phyloP scores from a whole-genome alignment of 2,888 invertebrate genomes.

The Holacanthella duospinosa region DNA sequence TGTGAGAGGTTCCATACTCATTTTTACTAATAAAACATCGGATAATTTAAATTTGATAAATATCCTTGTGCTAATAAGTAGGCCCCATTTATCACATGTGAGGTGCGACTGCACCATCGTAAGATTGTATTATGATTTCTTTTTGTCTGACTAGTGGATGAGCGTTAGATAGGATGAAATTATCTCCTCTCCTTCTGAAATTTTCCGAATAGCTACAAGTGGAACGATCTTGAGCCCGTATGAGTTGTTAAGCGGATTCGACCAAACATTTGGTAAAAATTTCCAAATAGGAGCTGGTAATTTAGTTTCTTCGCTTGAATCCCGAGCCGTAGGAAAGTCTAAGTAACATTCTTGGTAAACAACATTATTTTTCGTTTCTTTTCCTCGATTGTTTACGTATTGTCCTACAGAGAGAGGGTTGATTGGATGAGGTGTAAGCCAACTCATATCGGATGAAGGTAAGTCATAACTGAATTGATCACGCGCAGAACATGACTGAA shows the following conservation, averaged over 20 bases:
- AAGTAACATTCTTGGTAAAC: constrained; percentile 45
- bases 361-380: constrained; percentile 44
- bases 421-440: constrained; percentile 38
- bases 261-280: constrained; percentile 44
- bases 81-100: too few species aligned
- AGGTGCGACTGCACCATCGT: too few species aligned
- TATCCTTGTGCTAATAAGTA: too few species aligned
- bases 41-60: too few species aligned
- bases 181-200: constrained; percentile 43
- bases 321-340: neutral
- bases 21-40: too few species aligned
- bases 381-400: constrained; percentile 47
- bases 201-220: constrained; percentile 42
- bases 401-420: constrained; percentile 46
- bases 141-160: too few species aligned
- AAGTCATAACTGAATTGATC: constrained; percentile 37
- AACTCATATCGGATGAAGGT: constrained; percentile 40
- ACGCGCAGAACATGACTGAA: constrained; percentile 40
- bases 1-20: too few species aligned
- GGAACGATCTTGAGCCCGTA: constrained; percentile 41
- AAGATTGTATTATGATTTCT: too few species aligned
- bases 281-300: constrained; percentile 40
- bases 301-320: constrained; percentile 1
- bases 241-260: constrained; percentile 32
- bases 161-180: constrained; percentile 44